These are phyloP conservation scores for Sceloporus undulatus DNA, from an alignment of 2,113 vertebrate species.

Conservation along the genomic window DNA sequence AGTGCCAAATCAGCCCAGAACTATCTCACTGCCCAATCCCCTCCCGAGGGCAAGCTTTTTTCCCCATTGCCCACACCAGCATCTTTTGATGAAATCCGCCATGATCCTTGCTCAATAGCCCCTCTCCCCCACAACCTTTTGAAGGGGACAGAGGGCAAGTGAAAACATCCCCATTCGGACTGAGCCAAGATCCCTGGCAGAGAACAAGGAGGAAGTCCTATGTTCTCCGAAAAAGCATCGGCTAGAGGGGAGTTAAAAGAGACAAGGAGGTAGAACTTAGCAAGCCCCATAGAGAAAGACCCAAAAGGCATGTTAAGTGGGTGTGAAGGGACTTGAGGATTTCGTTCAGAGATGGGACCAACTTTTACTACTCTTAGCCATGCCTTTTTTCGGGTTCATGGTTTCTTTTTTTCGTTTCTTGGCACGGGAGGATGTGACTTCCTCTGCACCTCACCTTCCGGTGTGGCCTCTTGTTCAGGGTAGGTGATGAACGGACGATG, in stretches of 20 bases:
- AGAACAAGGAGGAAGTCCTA: neutral
- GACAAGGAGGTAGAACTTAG: accelerated
- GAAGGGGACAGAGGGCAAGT: neutral
- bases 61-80: neutral
- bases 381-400: neutral
- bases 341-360: neutral
- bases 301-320: neutral
- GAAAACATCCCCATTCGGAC: neutral
- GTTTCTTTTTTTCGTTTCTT: neutral
- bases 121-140: neutral
- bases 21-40: neutral
- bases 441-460: neutral
- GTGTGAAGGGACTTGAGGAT: neutral
- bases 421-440: neutral
- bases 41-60: too few species aligned
- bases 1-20: too few species aligned
- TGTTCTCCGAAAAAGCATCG: neutral
- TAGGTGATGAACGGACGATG: slow-evolving; percentile 46
- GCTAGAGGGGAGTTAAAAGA: accelerated
- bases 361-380: too few species aligned
- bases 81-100: neutral
- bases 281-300: neutral
- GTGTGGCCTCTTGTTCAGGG: slow-evolving; percentile 43
- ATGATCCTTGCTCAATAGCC: neutral
- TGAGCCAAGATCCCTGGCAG: neutral